Base-by-base conservation (phyloP, 1,140 invertebrate species). In the Bombus waltoni region DNA sequence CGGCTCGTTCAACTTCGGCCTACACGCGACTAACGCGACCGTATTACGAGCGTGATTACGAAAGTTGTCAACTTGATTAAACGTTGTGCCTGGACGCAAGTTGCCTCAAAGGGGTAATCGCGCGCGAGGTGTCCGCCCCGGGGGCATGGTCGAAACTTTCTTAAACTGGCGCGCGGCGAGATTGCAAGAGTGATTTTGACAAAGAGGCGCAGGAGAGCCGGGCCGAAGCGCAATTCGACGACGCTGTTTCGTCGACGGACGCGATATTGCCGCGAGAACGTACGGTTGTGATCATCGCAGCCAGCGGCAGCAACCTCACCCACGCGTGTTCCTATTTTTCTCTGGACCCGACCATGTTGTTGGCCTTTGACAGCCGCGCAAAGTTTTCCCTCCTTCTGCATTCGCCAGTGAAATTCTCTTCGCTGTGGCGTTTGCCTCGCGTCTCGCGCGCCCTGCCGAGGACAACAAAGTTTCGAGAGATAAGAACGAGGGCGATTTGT, bases 51-150 rank as follows among this genome's bases (percentile, higher is more conserved):
- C 87, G 89, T 90, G 89, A 91, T 91, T 91, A 91, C 87, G 89
- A 90, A 91, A 90, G 90, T 91, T 91, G 90, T 91, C 89, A 90
- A 90, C 87, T 91, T 91, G 90, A 91, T 91, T 91, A 91, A 91
- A 89, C 85, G 78, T 87, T 90, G 89, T 87, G 89, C 90, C 77
- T 90, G 80, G 81, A 71, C 78, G 62, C 81, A 90, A 91, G 89
- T 91, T 91, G 65, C 72, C 87, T 91, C 90, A 91, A 91, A 91
- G 89, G 90, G 90, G 85, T 91, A 90, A 91, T 91, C 89, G 89
- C 81, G 87, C 88, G 87, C 88, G 89, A 91, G 90, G 90, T 90
- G 90, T 90, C 89, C 81, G 87, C 88, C 86, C 71, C 71, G 86
- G 79, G 87, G 88, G 81, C 66, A 83, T 70, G 79, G 28, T 32